Percentiles rank a stretch among this genome's conserved stretches.
These are phyloP conservation scores for Phaedon cochleariae DNA, from an alignment of 2,888 invertebrate species.

Conservation along the genomic window DNA sequence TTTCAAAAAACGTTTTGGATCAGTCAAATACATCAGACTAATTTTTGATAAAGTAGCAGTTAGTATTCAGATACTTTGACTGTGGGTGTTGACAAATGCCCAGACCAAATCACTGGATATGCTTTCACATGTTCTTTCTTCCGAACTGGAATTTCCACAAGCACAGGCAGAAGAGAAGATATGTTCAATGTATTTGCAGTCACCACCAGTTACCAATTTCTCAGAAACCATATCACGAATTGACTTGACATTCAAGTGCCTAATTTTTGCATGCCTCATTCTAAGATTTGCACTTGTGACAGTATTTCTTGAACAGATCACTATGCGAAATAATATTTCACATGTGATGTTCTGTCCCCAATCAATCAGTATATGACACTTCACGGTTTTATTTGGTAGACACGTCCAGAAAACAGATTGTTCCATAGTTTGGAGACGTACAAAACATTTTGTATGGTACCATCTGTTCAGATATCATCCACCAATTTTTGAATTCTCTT, in stretches of 20 bases:
- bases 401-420: background rate
- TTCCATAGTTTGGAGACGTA: background rate
- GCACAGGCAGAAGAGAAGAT: background rate
- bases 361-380: constrained; percentile 4
- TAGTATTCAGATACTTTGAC: constrained; percentile 31
- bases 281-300: background rate
- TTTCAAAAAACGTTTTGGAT: constrained; percentile 27
- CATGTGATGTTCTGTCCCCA: background rate
- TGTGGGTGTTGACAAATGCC: constrained; percentile 16
- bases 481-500: background rate
- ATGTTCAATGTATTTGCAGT: background rate
- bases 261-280: background rate
- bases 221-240: background rate
- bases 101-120: constrained; percentile 28
- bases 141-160: background rate
- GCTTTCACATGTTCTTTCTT: background rate
- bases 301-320: background rate
- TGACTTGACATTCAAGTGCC: constrained; percentile 2
- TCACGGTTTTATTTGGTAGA: background rate
- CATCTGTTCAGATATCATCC: background rate
- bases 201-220: background rate
- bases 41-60: constrained; percentile 32
- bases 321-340: background rate
- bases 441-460: background rate
- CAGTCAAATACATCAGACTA: constrained; percentile 24